phyloP scores from a whole-genome alignment of 2,113 vertebrate genomes.

The Menidia beryllina region DNA sequence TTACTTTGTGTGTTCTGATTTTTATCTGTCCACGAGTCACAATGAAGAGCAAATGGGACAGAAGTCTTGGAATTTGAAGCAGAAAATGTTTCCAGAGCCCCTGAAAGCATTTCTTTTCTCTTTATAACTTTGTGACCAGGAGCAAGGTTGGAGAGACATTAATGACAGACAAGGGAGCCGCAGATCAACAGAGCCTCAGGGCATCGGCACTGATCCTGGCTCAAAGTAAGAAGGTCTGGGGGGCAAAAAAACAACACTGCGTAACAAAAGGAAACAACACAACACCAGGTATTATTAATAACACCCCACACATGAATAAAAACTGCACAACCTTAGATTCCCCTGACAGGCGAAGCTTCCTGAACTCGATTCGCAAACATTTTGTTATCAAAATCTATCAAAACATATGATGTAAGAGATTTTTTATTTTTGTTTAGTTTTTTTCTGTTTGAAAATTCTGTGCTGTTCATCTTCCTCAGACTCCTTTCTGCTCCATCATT shows the following conservation, averaged over 20 bases:
- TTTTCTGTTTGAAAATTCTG: not conserved
- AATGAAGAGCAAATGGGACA: no score
- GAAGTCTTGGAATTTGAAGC: constrained; percentile 39
- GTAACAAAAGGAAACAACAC: constrained; percentile 28
- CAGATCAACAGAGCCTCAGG: constrained; percentile 39
- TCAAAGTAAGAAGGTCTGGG: constrained; percentile 35
- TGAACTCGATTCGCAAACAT: not conserved
- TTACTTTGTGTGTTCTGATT: constrained; percentile 22
- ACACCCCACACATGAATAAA: constrained; percentile 8
- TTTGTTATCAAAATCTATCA: not conserved
- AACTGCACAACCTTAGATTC: constrained; percentile 12
- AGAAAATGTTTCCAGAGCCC: constrained; percentile 43
- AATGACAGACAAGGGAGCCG: constrained; percentile 62
- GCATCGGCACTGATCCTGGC: constrained; percentile 39
- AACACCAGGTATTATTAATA: constrained; percentile 40
- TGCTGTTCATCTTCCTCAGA: constrained; percentile 2
- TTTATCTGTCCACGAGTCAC: constrained; percentile 18
- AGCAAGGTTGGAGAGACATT: constrained; percentile 60
- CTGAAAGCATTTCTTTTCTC: constrained; percentile 33
- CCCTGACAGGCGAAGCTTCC: not conserved
- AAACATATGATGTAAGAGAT: not conserved
- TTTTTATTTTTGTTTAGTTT: no score
- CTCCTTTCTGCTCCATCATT: constrained; percentile 12
- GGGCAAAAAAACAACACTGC: constrained; percentile 13
- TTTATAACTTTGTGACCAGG: constrained; percentile 45